Evolutionary conservation across 1,140 invertebrate species (phyloP), one percentile per base, ranked within the genome.

Genomic region (Diachasma alloeum): DNA sequence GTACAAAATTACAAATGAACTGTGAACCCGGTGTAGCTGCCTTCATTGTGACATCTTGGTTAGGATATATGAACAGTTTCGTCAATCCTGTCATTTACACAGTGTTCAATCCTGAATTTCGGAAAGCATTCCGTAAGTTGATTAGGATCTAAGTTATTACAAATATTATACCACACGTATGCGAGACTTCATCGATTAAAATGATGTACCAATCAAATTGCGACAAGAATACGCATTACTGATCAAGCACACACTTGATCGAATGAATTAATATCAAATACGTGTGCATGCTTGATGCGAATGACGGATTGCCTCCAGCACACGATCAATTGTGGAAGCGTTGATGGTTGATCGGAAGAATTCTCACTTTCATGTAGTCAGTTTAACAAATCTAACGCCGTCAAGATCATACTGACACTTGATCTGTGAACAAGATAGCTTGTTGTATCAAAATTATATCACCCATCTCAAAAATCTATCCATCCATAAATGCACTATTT

Each of bases 81-180:
- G 95, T 99, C 75, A 99, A 99, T 91, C 98, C 98, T 3, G 95
- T 99, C 78, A 99, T 99, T 87, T 99, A 99, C 89, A 99, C 98
- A 48, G 99, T 99, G 84, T 99, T 99, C 92, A 99, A 99, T 91
- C 96, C 97, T 4, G 98, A 99, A 90, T 99, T 99, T 90, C 92
- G 98, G 75, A 99, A 99, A 92, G 98, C 98, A 42, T 99, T 99
- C 90, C 97, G 97, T 85, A 98, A 98, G 89, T 93, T 99, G 76
- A 94, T 99, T 81, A 87, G 83, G 80, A 78, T 88, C 63, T 89
- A 72, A 36, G 31, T 31, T 31, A 31, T 31, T 31, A 31, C 31
- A 2, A 2, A 2, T 31, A 31, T 31, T 31, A 31, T n/a, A n/a
- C n/a, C n/a, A n/a, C 31, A 31, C 31, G 31, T 31, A 31, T 31